These are phyloP conservation scores for Chrysomallon squamiferum DNA, from an alignment of 1,140 invertebrate species.

Conservation along the genomic window DNA sequence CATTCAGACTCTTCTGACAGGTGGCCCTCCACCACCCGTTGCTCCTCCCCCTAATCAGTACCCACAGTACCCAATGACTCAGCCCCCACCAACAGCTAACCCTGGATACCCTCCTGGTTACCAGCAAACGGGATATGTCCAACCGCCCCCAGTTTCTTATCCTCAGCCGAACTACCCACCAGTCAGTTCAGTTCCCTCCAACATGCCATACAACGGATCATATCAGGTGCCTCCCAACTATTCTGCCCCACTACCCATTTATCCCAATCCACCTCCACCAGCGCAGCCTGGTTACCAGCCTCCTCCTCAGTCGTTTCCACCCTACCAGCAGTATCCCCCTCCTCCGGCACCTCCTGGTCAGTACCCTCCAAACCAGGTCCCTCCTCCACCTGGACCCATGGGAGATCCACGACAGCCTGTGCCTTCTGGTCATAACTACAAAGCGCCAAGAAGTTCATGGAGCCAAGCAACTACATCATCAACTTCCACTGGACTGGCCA, in stretches of 20 bases:
- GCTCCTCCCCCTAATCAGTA: conserved; percentile 14
- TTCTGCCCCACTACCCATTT: not conserved
- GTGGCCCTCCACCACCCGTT: conserved; percentile 8
- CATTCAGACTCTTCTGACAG: conserved; percentile 48
- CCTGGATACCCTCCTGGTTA: conserved; percentile 14
- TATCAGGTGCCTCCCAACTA: conserved; percentile 10
- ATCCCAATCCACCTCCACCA: not conserved
- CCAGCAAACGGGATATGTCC: not conserved
- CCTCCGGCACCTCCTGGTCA: not conserved
- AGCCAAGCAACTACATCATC: not conserved
- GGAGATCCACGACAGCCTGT: not conserved
- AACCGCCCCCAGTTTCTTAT: not conserved
- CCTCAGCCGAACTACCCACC: conserved; percentile 1
- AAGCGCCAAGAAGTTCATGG: too few relatives aligned
- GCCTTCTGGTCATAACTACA: too few relatives aligned
- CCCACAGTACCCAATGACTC: conserved; percentile 6
- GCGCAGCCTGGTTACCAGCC: not conserved
- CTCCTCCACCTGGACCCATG: not conserved
- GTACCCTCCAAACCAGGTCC: not conserved
- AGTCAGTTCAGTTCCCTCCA: conserved; percentile 1
- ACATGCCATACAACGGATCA: conserved; percentile 8
- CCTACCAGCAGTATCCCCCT: not conserved
- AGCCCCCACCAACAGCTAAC: conserved; percentile 15
- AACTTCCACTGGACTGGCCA: conserved; percentile 1
- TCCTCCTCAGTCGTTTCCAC: not conserved